These are phyloP conservation scores for Pollenia griseotomentosa DNA, from an alignment of 2,888 invertebrate genomes.

Conservation along the genomic window DNA sequence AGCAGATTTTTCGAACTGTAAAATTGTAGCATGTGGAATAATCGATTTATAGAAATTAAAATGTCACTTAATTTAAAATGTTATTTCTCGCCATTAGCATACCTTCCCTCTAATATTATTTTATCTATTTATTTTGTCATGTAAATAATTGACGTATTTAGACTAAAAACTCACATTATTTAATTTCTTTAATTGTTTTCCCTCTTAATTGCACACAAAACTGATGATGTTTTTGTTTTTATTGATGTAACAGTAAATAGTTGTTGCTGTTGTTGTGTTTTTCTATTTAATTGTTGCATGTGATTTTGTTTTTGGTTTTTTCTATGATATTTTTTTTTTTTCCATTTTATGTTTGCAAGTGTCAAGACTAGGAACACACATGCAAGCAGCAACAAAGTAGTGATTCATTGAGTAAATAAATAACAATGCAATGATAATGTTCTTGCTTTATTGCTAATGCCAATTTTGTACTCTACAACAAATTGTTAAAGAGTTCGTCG, in stretches of 20 bases:
- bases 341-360: slow-evolving; percentile 7
- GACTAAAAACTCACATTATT: slow-evolving; percentile 67
- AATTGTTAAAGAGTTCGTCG: too few species aligned
- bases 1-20: too few species aligned
- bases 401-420: slow-evolving; percentile 49
- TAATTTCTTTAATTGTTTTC: slow-evolving; percentile 67
- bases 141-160: slow-evolving; percentile 69
- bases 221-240: slow-evolving; percentile 14
- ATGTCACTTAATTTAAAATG: too few species aligned
- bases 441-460: slow-evolving; percentile 15
- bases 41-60: too few species aligned
- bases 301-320: neutral
- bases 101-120: neutral
- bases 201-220: slow-evolving; percentile 48
- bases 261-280: neutral
- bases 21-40: too few species aligned
- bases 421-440: slow-evolving; percentile 30
- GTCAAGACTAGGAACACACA: slow-evolving; percentile 1
- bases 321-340: neutral
- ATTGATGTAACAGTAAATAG: neutral
- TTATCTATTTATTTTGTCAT: slow-evolving; percentile 57
- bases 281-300: slow-evolving; percentile 3
- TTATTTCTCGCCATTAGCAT: neutral
- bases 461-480: slow-evolving; percentile 28
- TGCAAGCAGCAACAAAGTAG: neutral